Percentiles rank a stretch among this genome's conserved stretches.
phyloP scores from a whole-genome alignment of 2,113 vertebrate genomes.

The Calcarius ornatus region DNA sequence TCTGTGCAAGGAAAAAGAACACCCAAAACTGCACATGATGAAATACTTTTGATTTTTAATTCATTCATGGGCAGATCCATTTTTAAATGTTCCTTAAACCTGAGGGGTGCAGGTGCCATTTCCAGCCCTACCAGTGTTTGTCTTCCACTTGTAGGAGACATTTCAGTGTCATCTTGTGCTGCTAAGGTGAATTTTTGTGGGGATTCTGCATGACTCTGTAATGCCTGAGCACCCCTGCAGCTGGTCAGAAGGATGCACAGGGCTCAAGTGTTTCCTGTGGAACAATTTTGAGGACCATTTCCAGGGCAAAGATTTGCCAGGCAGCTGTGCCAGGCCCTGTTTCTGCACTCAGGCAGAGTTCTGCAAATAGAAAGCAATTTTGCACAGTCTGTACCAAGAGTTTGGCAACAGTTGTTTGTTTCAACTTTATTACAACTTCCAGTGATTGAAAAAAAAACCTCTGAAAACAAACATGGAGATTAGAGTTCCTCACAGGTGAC shows the following conservation, averaged over 20 bases:
- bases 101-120: background rate
- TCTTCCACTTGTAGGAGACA: background rate
- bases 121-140: background rate
- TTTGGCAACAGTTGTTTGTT: background rate
- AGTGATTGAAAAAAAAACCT: background rate
- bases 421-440: background rate
- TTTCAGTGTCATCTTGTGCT: background rate
- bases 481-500: background rate
- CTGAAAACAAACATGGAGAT: background rate
- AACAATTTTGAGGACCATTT: background rate
- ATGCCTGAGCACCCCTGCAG: background rate
- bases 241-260: background rate
- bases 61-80: fast-evolving
- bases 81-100: background rate
- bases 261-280: background rate
- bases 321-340: background rate
- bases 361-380: background rate
- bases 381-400: background rate
- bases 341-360: background rate
- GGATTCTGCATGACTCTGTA: background rate
- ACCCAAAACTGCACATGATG: background rate
- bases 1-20: background rate
- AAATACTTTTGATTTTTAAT: background rate
- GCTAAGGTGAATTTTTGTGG: background rate
- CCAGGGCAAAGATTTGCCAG: background rate